Evolutionary conservation across 2,888 invertebrate species (phyloP), one percentile per base, ranked within the genome.

Genomic region (Norana najaformis): DNA sequence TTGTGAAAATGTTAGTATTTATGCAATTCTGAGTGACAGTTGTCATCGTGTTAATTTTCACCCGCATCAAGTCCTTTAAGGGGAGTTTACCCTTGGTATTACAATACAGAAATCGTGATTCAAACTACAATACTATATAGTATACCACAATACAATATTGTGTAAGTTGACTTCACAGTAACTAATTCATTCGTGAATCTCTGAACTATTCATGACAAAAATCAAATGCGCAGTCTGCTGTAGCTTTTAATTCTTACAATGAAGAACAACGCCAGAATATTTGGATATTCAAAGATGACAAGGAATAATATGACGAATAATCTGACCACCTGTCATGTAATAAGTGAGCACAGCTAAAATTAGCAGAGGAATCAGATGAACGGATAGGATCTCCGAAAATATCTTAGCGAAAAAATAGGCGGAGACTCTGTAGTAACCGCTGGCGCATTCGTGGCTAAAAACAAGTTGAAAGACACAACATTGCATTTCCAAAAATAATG

Each of bases 311-410:
- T 30, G 16, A 69, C 11, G n/a, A 18, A 30, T 20, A n/a, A n/a
- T 69, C 90, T 38, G 18, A 94, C 94, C 94, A 94, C 94, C 94
- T 83, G 95, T 92, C 94, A 95, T 95, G 91, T 92, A 95, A 92
- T 94, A 95, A 0, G 93, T 93, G 34, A 95, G 93, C 20, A 92
- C 89, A 38, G 93, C 92, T 91, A 94, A 95, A 35, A 93, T 88
- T 3, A 93, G 90, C 6, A 93, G 93, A 16, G 94, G 94, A 34
- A 94, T 89, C 37, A 93, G 88, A 37, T 94, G 92, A 93, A 94
- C 93, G 0, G 95, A 94, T 47, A 94, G 92, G 11, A 95, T 92
- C 92, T 95, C 95, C 93, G 94, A 94, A 90, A 94, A 91, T 30
- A 94, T 91, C 90, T 94, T 94, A 89, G 94, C 93, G 41, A 94